phyloP scores from a whole-genome alignment of 2,113 vertebrate genomes.

The Oncorhynchus tshawytscha region DNA sequence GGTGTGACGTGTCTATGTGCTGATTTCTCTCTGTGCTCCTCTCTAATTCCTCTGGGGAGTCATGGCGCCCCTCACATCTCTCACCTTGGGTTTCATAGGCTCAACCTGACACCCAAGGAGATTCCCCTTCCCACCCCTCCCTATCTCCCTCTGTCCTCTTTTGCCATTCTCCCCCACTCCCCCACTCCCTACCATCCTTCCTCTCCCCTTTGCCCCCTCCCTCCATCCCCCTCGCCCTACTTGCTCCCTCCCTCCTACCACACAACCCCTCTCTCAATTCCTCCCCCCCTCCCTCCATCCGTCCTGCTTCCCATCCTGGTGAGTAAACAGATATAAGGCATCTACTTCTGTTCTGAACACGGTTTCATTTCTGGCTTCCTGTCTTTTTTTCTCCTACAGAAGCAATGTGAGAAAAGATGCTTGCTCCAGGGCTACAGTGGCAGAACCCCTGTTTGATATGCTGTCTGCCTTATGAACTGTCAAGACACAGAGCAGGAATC shows the following conservation, averaged over 20 bases:
- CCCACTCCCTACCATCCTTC: not conserved
- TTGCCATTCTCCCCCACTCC: conserved; percentile 25
- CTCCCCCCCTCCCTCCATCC: conserved; percentile 16
- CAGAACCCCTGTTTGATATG: conserved; percentile 58
- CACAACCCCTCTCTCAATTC: too few relatives aligned
- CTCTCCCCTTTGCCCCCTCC: too few relatives aligned
- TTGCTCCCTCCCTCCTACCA: conserved; percentile 5
- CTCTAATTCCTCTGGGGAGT: conserved; percentile 44
- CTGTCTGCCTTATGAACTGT: conserved; percentile 64
- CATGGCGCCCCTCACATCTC: conserved; percentile 17
- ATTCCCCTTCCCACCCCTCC: not conserved
- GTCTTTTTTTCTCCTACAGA: conserved; percentile 48
- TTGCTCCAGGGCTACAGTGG: conserved; percentile 61
- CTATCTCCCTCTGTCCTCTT: not conserved
- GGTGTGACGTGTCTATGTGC: not conserved
- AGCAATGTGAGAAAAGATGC: conserved; percentile 66
- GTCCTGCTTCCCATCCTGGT: conserved; percentile 17
- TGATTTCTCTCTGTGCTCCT: not conserved
- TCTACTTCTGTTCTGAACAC: not conserved
- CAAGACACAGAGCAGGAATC: conserved; percentile 43
- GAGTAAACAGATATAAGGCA: not conserved
- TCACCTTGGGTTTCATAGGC: conserved; percentile 35
- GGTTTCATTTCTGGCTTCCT: conserved; percentile 9
- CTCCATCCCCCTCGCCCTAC: too few relatives aligned
- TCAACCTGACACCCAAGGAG: conserved; percentile 37